Base-by-base conservation (phyloP, 2,113 vertebrate genomes). In the Paradoxurus hermaphroditus region DNA sequence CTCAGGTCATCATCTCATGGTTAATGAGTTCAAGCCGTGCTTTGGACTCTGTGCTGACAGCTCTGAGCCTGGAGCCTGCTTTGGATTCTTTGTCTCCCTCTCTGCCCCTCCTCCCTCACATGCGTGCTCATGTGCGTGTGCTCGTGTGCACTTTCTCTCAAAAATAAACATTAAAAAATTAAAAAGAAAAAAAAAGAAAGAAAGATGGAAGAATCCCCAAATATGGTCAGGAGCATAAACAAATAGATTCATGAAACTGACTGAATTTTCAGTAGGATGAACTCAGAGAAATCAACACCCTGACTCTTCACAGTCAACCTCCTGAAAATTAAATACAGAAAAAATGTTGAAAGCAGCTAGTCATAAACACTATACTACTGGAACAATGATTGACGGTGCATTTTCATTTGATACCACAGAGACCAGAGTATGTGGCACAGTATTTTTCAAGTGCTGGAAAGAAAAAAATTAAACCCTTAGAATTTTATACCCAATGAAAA, bases 391-490 rank as follows among this genome's bases (percentile, higher is more conserved):
- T 87, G 44, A 34, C 16, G 77, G 36, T 8, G 5, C 23, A 36
- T 31, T 95, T 86, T 82, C 72, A 62, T 91, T 39, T 68, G 16
- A 72, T 63, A 75, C 36, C 25, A 63, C 4, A 62, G 63, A 84
- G 34, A 21, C 44, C 67, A 77, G 19, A 79, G 3, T 84, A 73
- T 85, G 41, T 91, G 46, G 18, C 51, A 68, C 15, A 75, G 18
- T 27, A 68, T 96, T 95, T 95, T 96, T 93, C n/a, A 93, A 51
- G n/a, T 59, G 25, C 53, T 81, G 59, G 41, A 56, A 78, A n/a
- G 41, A 56, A 70, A 65, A 51, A 34, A 90, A 41, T 36, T 56
- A 6, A 63, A 15, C 31, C 51, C 53, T 92, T 29, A 96, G 53
- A 94, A 91, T 92, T 95, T 25, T 83, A 18, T 77, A 86, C 67